A percentile compares a stretch with the other conserved stretches of the same genome.
Conservation (phyloP, 2,113 vertebrate species). For the Vulpes vulpes region DNA sequence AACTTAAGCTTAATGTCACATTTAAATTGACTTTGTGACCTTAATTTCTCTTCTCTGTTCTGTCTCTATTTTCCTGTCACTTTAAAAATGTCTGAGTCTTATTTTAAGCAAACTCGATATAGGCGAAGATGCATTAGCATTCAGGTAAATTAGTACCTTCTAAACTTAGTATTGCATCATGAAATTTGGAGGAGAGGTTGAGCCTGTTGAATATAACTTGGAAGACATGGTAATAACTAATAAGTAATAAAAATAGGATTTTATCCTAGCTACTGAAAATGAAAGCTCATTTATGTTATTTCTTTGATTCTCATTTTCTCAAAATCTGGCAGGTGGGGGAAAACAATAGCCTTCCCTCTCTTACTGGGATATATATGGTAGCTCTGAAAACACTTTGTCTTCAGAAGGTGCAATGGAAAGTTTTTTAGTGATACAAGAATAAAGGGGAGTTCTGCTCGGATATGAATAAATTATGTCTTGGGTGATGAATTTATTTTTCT, state of each 20-base stretch:
- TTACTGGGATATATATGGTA: constrained; percentile 7
- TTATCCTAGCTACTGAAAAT: constrained; percentile 44
- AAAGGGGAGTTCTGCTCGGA: not conserved
- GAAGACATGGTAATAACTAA: constrained; percentile 31
- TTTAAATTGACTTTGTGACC: constrained; percentile 54
- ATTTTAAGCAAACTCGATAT: constrained; percentile 40
- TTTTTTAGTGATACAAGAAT: constrained; percentile 26
- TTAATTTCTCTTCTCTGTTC: constrained; percentile 59
- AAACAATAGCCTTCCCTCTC: not conserved
- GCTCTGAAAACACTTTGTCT: not conserved
- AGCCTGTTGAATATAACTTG: constrained; percentile 26
- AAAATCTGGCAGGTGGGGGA: constrained; percentile 6
- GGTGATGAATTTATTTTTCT: constrained; percentile 69
- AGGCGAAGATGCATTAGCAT: constrained; percentile 16
- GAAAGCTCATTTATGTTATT: constrained; percentile 23
- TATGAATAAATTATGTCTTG: constrained; percentile 54
- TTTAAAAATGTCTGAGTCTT: constrained; percentile 44
- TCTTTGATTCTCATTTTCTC: constrained; percentile 51
- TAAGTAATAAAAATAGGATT: constrained; percentile 11
- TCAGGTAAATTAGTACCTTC: constrained; percentile 61
- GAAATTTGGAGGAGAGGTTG: constrained; percentile 43
- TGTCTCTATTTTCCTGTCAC: constrained; percentile 13
- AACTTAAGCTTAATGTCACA: constrained; percentile 14
- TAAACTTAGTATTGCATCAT: constrained; percentile 51
- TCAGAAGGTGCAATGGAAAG: not conserved